Base-by-base conservation (phyloP, 2,113 vertebrate genomes). In the Puntigrus tetrazona region DNA sequence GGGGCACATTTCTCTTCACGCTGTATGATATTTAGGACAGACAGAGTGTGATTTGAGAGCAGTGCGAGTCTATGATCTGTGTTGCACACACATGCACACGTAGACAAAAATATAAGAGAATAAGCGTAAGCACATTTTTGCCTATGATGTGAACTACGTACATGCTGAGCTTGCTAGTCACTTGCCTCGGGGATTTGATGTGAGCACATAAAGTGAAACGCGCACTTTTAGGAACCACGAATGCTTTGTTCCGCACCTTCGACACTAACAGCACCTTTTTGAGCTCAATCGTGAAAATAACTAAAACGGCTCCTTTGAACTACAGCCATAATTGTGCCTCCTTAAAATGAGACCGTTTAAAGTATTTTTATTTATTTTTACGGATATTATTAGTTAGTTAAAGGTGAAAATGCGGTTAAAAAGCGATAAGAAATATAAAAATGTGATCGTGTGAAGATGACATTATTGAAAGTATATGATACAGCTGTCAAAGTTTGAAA, bases 51-150 rank as follows among this genome's bases (percentile, higher is more conserved):
- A 43, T n/a, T 43, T n/a, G 36, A 5, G 36, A 72, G 22, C 36
- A 14, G 11, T 14, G 69, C 36, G 43, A 72, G 69, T 72, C 69
- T 41, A 14, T 41, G 69, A 43, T 72, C 65, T 69, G 31, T 36
- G 31, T 69, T 72, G 3, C 67, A 10, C 34, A n/a, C 43, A 84
- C 86, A 81, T 81, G 75, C 67, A 81, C 80, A 63, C 31, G 36
- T 77, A 50, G 73, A 63, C 77, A 86, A 43, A 76, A 31, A 55
- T 43, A 59, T 6, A 72, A 72, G 69, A 72, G 36, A 72, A 72
- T 25, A 72, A 43, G 36, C 10, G 36, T 25, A 72, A 72, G 69
- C 69, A 72, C 25, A 69, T 72, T 72, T 72, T 72, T 41, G 69
- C 36, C 22, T 72, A 72, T 43, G 69, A 72, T 41, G 22, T 25